Base-by-base conservation (phyloP, 1,140 invertebrate genomes). In the Lepidurus apus region DNA sequence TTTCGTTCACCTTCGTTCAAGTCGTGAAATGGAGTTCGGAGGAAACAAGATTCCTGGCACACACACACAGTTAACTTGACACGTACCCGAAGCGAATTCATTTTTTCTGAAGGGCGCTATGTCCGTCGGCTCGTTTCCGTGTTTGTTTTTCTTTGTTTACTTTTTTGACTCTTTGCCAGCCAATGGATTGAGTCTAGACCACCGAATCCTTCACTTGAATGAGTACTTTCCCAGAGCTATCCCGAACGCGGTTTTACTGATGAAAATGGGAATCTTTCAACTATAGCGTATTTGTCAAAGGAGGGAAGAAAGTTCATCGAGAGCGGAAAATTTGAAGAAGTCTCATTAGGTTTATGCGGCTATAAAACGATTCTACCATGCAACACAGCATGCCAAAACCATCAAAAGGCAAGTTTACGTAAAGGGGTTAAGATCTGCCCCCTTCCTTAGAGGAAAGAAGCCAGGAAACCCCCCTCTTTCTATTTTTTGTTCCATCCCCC, bases 321-420 rank as follows among this genome's bases (percentile, higher is more conserved):
- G 13, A 21, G 53, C 53, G 53, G 53, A 65, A 65, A 65, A 65
- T 7, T 65, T 65, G 53, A 21, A n/a, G 45, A 65, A 65, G 53
- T n/a, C 53, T 65, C 53, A 65, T 65, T 65, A 65, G 53, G 53
- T 65, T 65, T 65, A 65, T 65, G 53, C 53, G 53, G 7, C 53
- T 21, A 65, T 65, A 21, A 65, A 65, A 65, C 53, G 53, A 65
- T 65, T 65, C 53, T 65, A 65, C 53, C 53, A 65, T 65, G 53
- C 53, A 65, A 65, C 53, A 65, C 53, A 21, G 53, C 53, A 65
- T 65, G 53, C 53, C 53, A 65, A 65, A 65, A 65, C 53, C 53
- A 65, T 65, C 8, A 65, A 65, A 65, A 65, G 53, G 7, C 8
- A 65, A 65, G 53, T 65, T 65, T 65, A 65, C 53, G 53, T 17